phyloP scores from a whole-genome alignment of 1,140 invertebrate species.

The Riptortus pedestris region DNA sequence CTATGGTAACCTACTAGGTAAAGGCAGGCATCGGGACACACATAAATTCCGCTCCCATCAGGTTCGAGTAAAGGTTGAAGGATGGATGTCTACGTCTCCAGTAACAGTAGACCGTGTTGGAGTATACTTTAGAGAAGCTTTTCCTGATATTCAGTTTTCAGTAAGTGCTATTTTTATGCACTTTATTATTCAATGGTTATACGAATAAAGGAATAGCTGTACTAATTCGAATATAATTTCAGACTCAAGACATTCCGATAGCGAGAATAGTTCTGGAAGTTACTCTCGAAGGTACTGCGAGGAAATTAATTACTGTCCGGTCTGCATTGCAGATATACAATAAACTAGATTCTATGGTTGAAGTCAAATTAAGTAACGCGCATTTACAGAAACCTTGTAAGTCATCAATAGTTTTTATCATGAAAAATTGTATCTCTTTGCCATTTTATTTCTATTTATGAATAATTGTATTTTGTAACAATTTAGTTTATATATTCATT shows the following conservation, averaged over 20 bases:
- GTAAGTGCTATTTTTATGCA: background rate
- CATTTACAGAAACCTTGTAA: constrained; percentile 37
- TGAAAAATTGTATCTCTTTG: background rate
- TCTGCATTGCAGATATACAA: constrained; percentile 79
- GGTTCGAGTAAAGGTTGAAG: constrained; percentile 75
- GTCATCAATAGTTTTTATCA: constrained; percentile 26
- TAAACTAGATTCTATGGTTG: constrained; percentile 56
- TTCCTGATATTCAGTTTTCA: constrained; percentile 37
- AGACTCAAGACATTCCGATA: constrained; percentile 38
- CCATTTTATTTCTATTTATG: background rate
- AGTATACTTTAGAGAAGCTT: constrained; percentile 76
- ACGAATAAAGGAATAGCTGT: too few species aligned
- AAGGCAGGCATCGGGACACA: constrained; percentile 64
- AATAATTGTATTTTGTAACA: constrained; percentile 10
- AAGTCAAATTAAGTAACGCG: constrained; percentile 54
- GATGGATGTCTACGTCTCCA: constrained; percentile 76
- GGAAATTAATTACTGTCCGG: constrained; percentile 89
- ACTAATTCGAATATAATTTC: background rate
- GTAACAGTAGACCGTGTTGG: constrained; percentile 93
- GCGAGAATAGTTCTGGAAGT: constrained; percentile 78
- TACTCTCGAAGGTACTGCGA: constrained; percentile 79
- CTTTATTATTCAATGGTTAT: too few species aligned
- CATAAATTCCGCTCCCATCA: constrained; percentile 75
- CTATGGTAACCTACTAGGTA: constrained; percentile 37
- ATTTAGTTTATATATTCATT: constrained; percentile 27